Evolutionary conservation across 2,797 vertebrate genomes (phyloP), one percentile per base, ranked within the genome.

Genomic region (Peromyscus aztecus): DNA sequence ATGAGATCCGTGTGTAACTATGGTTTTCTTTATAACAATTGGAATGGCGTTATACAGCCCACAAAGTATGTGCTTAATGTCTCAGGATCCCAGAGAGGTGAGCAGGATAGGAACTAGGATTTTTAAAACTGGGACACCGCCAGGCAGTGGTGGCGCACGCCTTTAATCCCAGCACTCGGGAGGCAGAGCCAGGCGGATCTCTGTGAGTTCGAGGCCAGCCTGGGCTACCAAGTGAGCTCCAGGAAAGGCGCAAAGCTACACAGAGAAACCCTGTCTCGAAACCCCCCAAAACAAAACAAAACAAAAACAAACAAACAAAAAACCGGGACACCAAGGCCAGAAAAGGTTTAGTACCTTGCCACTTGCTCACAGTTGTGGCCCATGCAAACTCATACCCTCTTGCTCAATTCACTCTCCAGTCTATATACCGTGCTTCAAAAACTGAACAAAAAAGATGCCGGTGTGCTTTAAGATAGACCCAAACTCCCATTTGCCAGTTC

Each of bases 91-190:
- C 31, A 43, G 81, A 59, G 31, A 73, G 34, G 14, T 0, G 67
- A 9, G 55, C 10, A 92, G 92, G 76, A n/a, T 34, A 87, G 63
- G 21, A 86, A 55, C 10, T 69, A 24, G 69, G 29, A 43, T 57
- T 80, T 81, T 65, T 55, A 55, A n/a, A 91, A 27, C 16, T 31
- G 27, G 40, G 34, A 94, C 77, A 9, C 17, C 8, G 3, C 17
- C 69, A 71, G 19, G 17, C 0, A 9, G n/a, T n/a, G 34, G 6
- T 9, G 16, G 34, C 1, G 0, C 9, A 23, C 4, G 9, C n/a
- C n/a, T 73, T 73, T 73, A 73, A 73, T 40, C 69, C 69, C n/a
- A 40, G n/a, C 7, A n/a, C 34, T 69, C 16, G 1, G 67, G 34
- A n/a, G 34, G 34, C n/a, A 73, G n/a, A 73, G 9, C 9, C 69